Conservation (phyloP, 2,113 vertebrate species). For the Dipodomys ordii region DNA sequence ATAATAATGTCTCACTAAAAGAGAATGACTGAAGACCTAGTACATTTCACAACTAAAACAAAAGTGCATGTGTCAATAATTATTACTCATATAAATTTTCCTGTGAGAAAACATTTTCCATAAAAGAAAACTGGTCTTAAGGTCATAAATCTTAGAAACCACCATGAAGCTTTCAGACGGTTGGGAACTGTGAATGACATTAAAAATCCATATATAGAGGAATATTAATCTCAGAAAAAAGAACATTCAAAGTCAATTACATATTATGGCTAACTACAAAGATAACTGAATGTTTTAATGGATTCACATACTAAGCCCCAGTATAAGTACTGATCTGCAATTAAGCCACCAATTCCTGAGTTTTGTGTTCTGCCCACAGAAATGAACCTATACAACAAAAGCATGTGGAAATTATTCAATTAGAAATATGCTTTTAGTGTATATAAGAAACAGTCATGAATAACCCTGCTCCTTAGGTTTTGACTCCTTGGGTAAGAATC, state of each 20-base stretch:
- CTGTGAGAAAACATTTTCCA: slow-evolving; percentile 72
- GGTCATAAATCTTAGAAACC: slow-evolving; percentile 72
- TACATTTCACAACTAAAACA: slow-evolving; percentile 75
- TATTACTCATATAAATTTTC: slow-evolving; percentile 77
- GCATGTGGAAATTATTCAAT: slow-evolving; percentile 21
- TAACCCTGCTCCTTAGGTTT: slow-evolving; percentile 66
- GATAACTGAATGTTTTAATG: slow-evolving; percentile 43
- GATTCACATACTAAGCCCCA: slow-evolving; percentile 47
- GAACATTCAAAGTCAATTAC: slow-evolving; percentile 77
- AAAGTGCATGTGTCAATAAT: slow-evolving; percentile 73
- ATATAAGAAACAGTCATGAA: slow-evolving; percentile 63
- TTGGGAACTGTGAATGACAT: slow-evolving; percentile 72
- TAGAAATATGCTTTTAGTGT: slow-evolving; percentile 70
- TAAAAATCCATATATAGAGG: slow-evolving; percentile 68
- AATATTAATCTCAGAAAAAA: slow-evolving; percentile 61
- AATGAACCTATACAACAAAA: slow-evolving; percentile 71
- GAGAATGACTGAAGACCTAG: slow-evolving; percentile 81
- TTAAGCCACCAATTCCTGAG: slow-evolving; percentile 79
- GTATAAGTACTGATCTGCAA: slow-evolving; percentile 74
- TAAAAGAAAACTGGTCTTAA: slow-evolving; percentile 73
- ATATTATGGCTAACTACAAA: slow-evolving; percentile 66
- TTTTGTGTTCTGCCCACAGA: slow-evolving; percentile 75
- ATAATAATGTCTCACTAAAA: slow-evolving; percentile 69
- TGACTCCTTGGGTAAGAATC: slow-evolving; percentile 55
- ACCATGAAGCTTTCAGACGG: slow-evolving; percentile 62